Percentiles rank a stretch among this genome's conserved stretches.
phyloP scores from a whole-genome alignment of 2,797 vertebrate genomes.

The Gouania willdenowi region DNA sequence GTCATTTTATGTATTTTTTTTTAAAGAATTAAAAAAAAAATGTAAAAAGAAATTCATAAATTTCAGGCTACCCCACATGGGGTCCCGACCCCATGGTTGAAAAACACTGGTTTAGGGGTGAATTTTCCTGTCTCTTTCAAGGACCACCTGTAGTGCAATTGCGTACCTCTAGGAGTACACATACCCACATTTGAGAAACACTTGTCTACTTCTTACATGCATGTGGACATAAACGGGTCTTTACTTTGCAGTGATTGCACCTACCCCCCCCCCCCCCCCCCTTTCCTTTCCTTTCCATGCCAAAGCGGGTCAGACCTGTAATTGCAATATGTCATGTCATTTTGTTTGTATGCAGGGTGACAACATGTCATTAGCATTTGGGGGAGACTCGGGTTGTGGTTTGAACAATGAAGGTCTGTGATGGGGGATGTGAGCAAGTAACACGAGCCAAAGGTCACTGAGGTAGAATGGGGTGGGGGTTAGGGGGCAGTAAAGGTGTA shows the following conservation, averaged over 20 bases:
- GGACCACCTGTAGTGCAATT: no score
- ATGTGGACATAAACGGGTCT: constrained; percentile 3
- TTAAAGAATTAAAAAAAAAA: no score
- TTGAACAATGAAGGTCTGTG: constrained; percentile 66
- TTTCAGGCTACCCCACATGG: no score
- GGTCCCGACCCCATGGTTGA: no score
- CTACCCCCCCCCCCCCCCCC: constrained; percentile 3
- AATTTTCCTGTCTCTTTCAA: no score
- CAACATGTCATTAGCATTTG: constrained; percentile 63
- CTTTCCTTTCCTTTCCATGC: constrained; percentile 13
- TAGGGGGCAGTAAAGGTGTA: constrained; percentile 55
- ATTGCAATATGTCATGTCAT: constrained; percentile 61
- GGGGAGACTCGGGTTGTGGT: constrained; percentile 30
- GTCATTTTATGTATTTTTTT: no score
- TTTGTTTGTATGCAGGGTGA: constrained; percentile 61
- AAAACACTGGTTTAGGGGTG: no score
- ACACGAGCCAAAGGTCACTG: constrained; percentile 57
- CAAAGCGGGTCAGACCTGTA: constrained; percentile 23
- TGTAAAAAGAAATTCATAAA: no score
- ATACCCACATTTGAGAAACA: no score
- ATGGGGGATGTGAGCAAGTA: constrained; percentile 56
- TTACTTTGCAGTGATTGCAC: constrained; percentile 11
- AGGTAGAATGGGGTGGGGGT: constrained; percentile 37
- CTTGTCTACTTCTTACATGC: constrained; percentile 1
- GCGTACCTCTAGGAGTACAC: no score